Conservation (phyloP, 2,797 vertebrate genomes). For the Thalassophryne amazonica region DNA sequence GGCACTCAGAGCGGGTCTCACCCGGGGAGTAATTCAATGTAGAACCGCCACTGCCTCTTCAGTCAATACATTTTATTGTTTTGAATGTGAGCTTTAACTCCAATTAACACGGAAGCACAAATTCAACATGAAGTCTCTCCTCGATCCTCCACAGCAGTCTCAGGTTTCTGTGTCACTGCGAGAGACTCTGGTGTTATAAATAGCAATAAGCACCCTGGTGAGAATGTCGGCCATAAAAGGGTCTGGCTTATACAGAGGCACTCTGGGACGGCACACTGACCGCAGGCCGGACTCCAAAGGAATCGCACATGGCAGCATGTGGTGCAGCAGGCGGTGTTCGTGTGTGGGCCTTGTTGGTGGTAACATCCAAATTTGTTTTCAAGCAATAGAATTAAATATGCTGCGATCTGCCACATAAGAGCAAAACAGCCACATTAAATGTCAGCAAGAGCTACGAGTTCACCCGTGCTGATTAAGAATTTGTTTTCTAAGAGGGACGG, state of each 20-base stretch:
- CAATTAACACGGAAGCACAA: slow-evolving; percentile 46
- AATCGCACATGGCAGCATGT: slow-evolving; percentile 12
- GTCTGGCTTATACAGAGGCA: slow-evolving; percentile 46
- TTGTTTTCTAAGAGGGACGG: no score
- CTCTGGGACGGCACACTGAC: slow-evolving; percentile 24
- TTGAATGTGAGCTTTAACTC: no score
- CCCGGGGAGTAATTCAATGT: no score
- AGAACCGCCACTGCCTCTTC: no score
- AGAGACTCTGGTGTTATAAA: slow-evolving; percentile 58
- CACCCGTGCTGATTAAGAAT: background rate
- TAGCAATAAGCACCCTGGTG: slow-evolving; percentile 50
- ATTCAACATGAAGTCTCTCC: slow-evolving; percentile 22
- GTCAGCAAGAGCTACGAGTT: background rate
- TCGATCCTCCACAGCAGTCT: slow-evolving; percentile 23
- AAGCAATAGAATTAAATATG: background rate
- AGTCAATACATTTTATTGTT: no score
- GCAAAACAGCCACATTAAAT: background rate
- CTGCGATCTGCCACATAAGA: background rate
- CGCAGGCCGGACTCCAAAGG: background rate
- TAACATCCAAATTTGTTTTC: slow-evolving; percentile 7
- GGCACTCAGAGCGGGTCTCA: no score
- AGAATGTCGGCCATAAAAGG: slow-evolving; percentile 72
- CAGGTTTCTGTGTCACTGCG: slow-evolving; percentile 62
- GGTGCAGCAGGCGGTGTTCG: slow-evolving; percentile 12
- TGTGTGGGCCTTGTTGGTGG: background rate